Percentiles rank a stretch among this genome's conserved stretches.
Evolutionary conservation across 1,140 invertebrate species (phyloP).

Genomic region (Monochamus saltuarius): DNA sequence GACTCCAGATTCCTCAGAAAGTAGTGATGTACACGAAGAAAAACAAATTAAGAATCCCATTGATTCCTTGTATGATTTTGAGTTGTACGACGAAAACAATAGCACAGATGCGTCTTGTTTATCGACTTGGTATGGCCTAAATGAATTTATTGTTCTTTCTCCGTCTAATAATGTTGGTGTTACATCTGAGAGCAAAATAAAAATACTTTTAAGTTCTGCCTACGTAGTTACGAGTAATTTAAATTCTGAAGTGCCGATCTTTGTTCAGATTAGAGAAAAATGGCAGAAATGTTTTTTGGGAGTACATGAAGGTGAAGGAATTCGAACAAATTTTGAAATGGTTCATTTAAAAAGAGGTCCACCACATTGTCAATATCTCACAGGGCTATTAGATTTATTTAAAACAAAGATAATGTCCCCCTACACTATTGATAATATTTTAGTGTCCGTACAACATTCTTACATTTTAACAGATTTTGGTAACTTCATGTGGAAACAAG

Average conservation of each 20-base stretch:
- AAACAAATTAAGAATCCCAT: conserved; percentile 32
- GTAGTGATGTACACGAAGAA: conserved; percentile 37
- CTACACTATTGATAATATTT: conserved; percentile 63
- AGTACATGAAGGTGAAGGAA: conserved; percentile 70
- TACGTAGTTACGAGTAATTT: conserved; percentile 82
- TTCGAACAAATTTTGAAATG: conserved; percentile 82
- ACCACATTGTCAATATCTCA: conserved; percentile 79
- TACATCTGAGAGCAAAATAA: conserved; percentile 76
- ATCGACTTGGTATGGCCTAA: conserved; percentile 75
- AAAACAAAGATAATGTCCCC: conserved; percentile 74
- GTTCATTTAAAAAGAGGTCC: conserved; percentile 82
- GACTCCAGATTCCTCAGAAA: conserved; percentile 35
- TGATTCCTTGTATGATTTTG: conserved; percentile 43
- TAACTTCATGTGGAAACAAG: conserved; percentile 65
- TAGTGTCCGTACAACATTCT: conserved; percentile 78
- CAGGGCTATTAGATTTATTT: conserved; percentile 75
- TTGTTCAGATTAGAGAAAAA: conserved; percentile 80
- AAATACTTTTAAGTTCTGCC: conserved; percentile 82
- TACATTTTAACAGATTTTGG: conserved; percentile 77
- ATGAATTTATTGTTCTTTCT: conserved; percentile 79
- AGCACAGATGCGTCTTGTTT: conserved; percentile 40
- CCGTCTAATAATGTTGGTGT: conserved; percentile 63
- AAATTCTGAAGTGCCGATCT: conserved; percentile 78
- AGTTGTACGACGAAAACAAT: conserved; percentile 28
- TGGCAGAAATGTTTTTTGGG: conserved; percentile 83